A percentile compares a stretch with the other conserved stretches of the same genome.
These are phyloP conservation scores for Papilio polytes DNA, from an alignment of 1,140 invertebrate genomes.

Conservation along the genomic window DNA sequence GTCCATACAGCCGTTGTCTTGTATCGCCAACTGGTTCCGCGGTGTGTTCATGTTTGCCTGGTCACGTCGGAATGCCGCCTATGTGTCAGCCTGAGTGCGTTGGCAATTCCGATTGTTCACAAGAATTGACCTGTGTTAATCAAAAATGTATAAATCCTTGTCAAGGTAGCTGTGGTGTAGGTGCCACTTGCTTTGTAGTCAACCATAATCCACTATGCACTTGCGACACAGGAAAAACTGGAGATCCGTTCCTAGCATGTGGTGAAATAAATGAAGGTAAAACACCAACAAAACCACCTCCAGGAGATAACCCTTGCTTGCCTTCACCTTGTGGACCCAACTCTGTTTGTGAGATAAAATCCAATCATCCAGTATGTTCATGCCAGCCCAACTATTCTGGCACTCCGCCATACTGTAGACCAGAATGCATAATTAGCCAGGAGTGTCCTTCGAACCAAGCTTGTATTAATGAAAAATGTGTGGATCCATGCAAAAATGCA, in stretches of 20 bases:
- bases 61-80: constrained; percentile 90
- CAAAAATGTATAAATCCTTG: constrained; percentile 92
- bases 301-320: constrained; percentile 87
- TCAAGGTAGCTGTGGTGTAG: constrained; percentile 90
- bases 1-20: constrained; percentile 90
- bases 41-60: constrained; percentile 91
- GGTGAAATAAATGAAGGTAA: constrained; percentile 76
- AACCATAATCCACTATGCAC: constrained; percentile 94
- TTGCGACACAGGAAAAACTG: constrained; percentile 89
- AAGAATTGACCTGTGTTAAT: constrained; percentile 91
- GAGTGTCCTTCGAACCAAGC: constrained; percentile 90
- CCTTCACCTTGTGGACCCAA: constrained; percentile 94
- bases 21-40: constrained; percentile 88
- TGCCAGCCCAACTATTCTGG: constrained; percentile 90
- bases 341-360: constrained; percentile 92
- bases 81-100: constrained; percentile 92
- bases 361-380: constrained; percentile 90
- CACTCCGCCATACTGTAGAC: constrained; percentile 89
- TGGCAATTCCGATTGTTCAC: constrained; percentile 91
- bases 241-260: constrained; percentile 92
- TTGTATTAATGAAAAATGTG: constrained; percentile 92
- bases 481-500: constrained; percentile 89
- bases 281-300: constrained; percentile 59
- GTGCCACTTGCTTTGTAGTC: constrained; percentile 89
- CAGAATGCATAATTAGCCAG: constrained; percentile 90